Evolutionary conservation across 2,888 invertebrate species (phyloP).

Genomic region (Gortyna flavago): DNA sequence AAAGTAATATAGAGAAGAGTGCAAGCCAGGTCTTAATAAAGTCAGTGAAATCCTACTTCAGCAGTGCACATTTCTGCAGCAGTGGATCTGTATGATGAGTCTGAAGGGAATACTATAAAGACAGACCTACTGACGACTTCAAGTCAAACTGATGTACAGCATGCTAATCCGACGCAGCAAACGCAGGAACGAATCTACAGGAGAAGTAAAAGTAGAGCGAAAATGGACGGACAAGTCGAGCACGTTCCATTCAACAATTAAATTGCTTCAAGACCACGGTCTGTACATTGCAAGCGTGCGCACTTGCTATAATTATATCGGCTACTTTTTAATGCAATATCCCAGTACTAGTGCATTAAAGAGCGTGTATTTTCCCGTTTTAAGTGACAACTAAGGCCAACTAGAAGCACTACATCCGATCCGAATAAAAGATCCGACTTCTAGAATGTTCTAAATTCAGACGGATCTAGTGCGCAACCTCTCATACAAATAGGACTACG

Average conservation of each 20-base stretch:
- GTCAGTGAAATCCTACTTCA: not conserved
- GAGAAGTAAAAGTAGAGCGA: not conserved
- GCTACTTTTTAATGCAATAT: constrained; percentile 14
- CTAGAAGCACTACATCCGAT: no score
- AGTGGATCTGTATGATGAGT: not conserved
- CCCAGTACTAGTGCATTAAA: not conserved
- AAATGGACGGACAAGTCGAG: not conserved
- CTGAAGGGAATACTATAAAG: not conserved
- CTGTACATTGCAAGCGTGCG: not conserved
- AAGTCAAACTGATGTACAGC: not conserved
- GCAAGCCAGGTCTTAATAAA: not conserved
- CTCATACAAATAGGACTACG: no score
- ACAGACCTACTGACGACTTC: not conserved
- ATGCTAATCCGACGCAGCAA: not conserved
- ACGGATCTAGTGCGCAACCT: no score
- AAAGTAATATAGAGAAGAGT: not conserved
- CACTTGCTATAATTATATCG: constrained; percentile 5
- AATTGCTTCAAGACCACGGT: constrained; percentile 1
- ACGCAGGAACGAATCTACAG: not conserved
- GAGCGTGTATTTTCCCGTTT: constrained; percentile 5
- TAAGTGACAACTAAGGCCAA: not conserved
- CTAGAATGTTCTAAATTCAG: no score
- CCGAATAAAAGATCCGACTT: no score
- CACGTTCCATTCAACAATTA: constrained; percentile 4
- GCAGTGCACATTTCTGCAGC: not conserved